phyloP scores from a whole-genome alignment of 2,113 vertebrate species.

The Thamnophis sirtalis region DNA sequence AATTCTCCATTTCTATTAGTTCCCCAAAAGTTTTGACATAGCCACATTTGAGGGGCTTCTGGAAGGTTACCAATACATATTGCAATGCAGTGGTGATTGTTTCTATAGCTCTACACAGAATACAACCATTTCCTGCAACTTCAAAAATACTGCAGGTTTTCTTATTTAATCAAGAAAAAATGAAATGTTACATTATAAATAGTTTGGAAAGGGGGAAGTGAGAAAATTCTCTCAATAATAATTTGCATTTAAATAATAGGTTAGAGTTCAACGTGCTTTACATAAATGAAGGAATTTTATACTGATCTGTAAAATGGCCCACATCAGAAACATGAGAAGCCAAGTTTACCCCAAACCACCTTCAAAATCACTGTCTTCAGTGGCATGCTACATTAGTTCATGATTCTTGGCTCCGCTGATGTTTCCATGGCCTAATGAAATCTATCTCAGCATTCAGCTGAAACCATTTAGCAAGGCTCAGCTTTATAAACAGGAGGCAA shows the following conservation, averaged over 20 bases:
- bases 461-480: conserved; percentile 10
- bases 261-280: background rate
- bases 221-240: background rate
- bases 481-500: background rate
- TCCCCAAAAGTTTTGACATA: background rate
- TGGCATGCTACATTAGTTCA: too few relatives aligned
- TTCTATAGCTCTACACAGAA: background rate
- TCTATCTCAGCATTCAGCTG: background rate
- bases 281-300: background rate
- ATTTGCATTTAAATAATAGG: too few relatives aligned
- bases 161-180: background rate
- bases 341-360: background rate
- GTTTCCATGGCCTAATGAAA: background rate
- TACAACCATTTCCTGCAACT: background rate
- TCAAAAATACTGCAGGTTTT: background rate
- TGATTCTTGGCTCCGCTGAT: background rate
- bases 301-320: background rate
- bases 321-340: background rate
- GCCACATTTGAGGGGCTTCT: background rate
- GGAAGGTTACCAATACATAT: background rate
- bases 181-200: background rate
- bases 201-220: background rate
- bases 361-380: background rate
- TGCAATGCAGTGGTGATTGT: background rate
- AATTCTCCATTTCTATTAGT: background rate